These are phyloP conservation scores for Climacteris rufus DNA, from an alignment of 2,113 vertebrate genomes.

Conservation along the genomic window DNA sequence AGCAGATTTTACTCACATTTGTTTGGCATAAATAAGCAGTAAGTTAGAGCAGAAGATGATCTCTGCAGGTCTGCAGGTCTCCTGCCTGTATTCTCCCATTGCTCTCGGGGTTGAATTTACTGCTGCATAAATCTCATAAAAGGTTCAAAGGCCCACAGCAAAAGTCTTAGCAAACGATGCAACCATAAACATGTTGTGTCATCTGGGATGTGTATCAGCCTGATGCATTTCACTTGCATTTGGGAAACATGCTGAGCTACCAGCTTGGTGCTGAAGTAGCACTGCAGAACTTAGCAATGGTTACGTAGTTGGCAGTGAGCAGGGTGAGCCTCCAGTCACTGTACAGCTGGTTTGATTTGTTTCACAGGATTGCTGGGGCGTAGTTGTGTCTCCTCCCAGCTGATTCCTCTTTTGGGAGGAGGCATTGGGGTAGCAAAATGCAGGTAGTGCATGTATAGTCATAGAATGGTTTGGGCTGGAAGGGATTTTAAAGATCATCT, in stretches of 20 bases:
- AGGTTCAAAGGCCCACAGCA: neutral
- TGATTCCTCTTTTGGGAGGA: neutral
- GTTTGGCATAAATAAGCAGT: neutral
- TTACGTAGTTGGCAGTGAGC: neutral
- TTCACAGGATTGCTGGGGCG: neutral
- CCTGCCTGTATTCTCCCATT: neutral
- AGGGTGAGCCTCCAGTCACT: neutral
- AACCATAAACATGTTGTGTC: neutral
- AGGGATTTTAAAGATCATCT: too few species aligned
- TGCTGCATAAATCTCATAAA: neutral
- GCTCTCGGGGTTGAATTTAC: neutral
- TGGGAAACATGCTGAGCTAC: neutral
- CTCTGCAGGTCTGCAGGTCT: too few species aligned
- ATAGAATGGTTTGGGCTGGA: neutral
- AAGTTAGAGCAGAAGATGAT: neutral
- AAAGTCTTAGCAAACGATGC: neutral
- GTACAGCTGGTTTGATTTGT: neutral
- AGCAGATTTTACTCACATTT: neutral
- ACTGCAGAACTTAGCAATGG: neutral
- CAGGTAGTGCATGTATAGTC: too few species aligned
- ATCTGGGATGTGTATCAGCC: neutral
- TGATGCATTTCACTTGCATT: neutral
- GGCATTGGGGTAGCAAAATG: neutral
- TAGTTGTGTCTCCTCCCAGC: neutral
- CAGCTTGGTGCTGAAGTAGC: neutral